Conservation (phyloP, 1,140 invertebrate genomes). For the Drosophila serrata region DNA sequence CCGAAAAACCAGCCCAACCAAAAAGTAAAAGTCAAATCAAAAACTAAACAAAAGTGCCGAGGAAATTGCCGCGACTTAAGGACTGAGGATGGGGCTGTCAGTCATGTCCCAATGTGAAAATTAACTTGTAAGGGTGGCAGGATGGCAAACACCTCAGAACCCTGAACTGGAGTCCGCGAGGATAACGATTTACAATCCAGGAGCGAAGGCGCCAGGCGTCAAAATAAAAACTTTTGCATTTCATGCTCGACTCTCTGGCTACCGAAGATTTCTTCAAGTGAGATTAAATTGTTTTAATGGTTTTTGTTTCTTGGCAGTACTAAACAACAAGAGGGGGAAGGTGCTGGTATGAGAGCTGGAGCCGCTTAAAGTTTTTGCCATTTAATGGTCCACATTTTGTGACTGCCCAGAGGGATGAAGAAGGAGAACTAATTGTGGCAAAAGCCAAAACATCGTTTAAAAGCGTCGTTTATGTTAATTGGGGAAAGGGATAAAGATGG, state of each 20-base stretch:
- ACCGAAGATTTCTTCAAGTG: conserved; percentile 71
- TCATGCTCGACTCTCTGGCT: conserved; percentile 79
- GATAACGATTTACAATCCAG: conserved; percentile 81
- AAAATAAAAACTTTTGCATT: conserved; percentile 82
- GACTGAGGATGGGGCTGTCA: conserved; percentile 31
- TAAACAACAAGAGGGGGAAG: background rate
- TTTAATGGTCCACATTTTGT: conserved; percentile 66
- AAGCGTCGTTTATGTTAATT: conserved; percentile 11
- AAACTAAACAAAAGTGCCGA: conserved; percentile 79
- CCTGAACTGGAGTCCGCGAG: conserved; percentile 36
- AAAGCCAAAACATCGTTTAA: conserved; percentile 30
- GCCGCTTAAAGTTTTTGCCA: conserved; percentile 70
- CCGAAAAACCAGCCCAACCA: conserved; percentile 46
- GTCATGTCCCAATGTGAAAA: conserved; percentile 82
- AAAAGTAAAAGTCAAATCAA: conserved; percentile 81
- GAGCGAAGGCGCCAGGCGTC: conserved; percentile 65
- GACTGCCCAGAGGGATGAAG: conserved; percentile 12
- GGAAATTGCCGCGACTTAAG: conserved; percentile 63
- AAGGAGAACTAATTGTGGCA: conserved; percentile 36
- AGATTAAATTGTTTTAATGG: conserved; percentile 84
- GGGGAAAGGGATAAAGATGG: background rate
- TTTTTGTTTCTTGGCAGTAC: conserved; percentile 61
- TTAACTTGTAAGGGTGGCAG: conserved; percentile 66
- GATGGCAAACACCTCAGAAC: conserved; percentile 22
- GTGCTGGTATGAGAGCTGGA: background rate